Evolutionary conservation across 2,113 vertebrate genomes (phyloP), one percentile per base, ranked within the genome.

Genomic region (Mobula hypostoma): DNA sequence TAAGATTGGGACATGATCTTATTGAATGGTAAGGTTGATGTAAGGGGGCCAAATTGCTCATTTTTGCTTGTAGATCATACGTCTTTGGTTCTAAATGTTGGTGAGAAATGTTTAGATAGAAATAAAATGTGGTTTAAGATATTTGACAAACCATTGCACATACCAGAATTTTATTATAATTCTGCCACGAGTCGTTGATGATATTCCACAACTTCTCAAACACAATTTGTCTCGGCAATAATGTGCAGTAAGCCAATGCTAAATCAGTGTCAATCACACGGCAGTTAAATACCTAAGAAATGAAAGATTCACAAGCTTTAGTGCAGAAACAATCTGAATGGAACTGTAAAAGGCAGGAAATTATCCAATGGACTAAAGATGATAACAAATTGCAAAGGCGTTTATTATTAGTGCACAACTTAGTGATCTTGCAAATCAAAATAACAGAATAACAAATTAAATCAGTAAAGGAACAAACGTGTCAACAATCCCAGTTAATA

Each of bases 81-180:
- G 21, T 24, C 17, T 21, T 74, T 74, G 17, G 2, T 74, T 74
- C 72, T 74, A 74, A 19, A 74, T 74, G 15, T 74, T 2, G 5
- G 2, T 74, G 19, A 74, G 6, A 66, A 90, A 90, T 90, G 12
- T 27, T 66, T 63, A 15, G 7, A 58, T n/a, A 82, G 21, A 14
- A 68, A 82, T 79, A 14, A 56, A 24, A 94, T 7, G n/a, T 70
- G 17, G 63, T 40, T 90, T 90, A 36, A 90, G 61, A 32, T 8
- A 66, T 32, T 66, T 90, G 29, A 85, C 15, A n/a, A 40, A 27
- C 94, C 83, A 91, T 58, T 82, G 36, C 87, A 94, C 94, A 94
- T 97, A 99, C 99, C 98, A 98, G 94, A 94, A 98, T 96, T 96
- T 98, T 99, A 95, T 97, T 97, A 94, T 99, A 99, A 94, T 99